Conservation (phyloP, 2,113 vertebrate species). For the Percina caprodes region DNA sequence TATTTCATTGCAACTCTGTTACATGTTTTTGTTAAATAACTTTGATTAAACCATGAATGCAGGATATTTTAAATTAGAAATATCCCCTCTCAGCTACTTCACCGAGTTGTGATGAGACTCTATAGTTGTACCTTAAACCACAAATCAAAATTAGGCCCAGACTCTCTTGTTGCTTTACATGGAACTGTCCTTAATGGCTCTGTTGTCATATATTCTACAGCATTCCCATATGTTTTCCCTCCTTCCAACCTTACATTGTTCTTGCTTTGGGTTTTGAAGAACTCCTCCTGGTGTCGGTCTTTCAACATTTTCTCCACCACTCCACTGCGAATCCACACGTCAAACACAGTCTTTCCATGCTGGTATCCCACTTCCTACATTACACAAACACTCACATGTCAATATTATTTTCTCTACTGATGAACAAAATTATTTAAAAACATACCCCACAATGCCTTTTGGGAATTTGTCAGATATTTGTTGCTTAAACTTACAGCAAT, state of each 20-base stretch:
- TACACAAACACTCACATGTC: neutral
- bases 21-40: neutral
- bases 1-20: neutral
- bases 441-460: neutral
- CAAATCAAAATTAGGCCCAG: neutral
- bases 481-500: conserved; percentile 89
- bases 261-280: conserved; percentile 87
- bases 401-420: neutral
- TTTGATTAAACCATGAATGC: neutral
- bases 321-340: conserved; percentile 91
- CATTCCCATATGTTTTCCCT: neutral
- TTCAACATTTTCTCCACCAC: conserved; percentile 95
- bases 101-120: neutral
- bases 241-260: conserved; percentile 79
- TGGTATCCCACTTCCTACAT: conserved; percentile 94
- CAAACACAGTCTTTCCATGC: conserved; percentile 93
- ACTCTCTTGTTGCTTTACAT: neutral
- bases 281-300: conserved; percentile 90
- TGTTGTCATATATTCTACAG: neutral
- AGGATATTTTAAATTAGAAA: neutral
- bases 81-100: neutral
- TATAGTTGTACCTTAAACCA: neutral
- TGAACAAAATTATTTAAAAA: neutral
- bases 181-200: neutral
- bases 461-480: neutral